Conservation (phyloP, 2,113 vertebrate species). For the Anguilla rostrata region DNA sequence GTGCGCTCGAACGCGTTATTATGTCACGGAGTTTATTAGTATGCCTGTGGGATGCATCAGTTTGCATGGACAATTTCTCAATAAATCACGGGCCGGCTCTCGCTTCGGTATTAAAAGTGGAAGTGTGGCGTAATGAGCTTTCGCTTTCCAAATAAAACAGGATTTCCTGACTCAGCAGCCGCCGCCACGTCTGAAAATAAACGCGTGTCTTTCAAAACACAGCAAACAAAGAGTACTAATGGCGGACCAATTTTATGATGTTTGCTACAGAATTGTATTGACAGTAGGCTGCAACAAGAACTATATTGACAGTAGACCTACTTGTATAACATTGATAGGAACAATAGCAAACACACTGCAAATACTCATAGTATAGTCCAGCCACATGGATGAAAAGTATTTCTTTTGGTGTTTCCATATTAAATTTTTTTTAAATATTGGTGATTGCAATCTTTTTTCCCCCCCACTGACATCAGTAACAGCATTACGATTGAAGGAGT, state of each 20-base stretch:
- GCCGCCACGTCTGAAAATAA: slow-evolving; percentile 17
- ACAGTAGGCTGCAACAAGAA: too few species aligned
- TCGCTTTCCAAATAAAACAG: slow-evolving; percentile 44
- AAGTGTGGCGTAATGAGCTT: slow-evolving; percentile 48
- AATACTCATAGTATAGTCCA: not conserved
- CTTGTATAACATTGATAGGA: not conserved
- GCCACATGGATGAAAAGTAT: too few species aligned
- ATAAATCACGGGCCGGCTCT: slow-evolving; percentile 55
- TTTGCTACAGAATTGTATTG: not conserved
- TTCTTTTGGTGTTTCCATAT: too few species aligned
- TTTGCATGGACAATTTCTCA: slow-evolving; percentile 67
- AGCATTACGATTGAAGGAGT: not conserved
- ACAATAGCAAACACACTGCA: not conserved
- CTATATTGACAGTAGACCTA: not conserved
- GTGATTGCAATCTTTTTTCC: not conserved
- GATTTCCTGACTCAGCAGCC: slow-evolving; percentile 33
- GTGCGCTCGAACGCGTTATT: slow-evolving; percentile 74
- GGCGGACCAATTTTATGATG: not conserved
- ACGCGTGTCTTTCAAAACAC: slow-evolving; percentile 13
- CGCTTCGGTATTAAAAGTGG: slow-evolving; percentile 53
- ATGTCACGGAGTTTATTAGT: slow-evolving; percentile 80
- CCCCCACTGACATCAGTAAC: not conserved
- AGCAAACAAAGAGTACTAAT: slow-evolving; percentile 5
- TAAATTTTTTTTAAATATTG: too few species aligned
- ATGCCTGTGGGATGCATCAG: slow-evolving; percentile 73